These are phyloP conservation scores for Zalophus californianus DNA, from an alignment of 2,797 vertebrate species.

Conservation along the genomic window DNA sequence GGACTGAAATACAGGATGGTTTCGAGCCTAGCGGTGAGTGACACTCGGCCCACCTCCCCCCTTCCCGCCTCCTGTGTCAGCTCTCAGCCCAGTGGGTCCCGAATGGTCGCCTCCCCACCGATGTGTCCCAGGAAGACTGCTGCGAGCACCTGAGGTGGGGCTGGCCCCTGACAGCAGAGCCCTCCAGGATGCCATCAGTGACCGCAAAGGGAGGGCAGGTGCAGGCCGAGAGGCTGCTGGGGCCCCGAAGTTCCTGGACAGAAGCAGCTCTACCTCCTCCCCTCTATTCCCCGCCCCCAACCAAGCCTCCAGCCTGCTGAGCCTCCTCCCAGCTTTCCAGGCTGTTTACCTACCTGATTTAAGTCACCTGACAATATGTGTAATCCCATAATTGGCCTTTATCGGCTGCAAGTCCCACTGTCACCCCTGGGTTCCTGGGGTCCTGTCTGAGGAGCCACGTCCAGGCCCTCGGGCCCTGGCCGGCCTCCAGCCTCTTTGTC, in stretches of 20 bases:
- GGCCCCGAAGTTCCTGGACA: neutral
- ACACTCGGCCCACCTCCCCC: neutral
- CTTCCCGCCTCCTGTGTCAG: neutral
- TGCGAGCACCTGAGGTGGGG: neutral
- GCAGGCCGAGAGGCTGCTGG: neutral
- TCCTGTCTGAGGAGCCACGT: neutral
- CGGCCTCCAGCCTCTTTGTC: neutral
- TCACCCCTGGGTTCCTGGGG: neutral
- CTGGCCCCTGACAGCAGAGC: neutral
- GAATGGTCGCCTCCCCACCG: neutral
- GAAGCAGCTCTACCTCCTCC: neutral
- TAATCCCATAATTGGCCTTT: slow-evolving; percentile 49
- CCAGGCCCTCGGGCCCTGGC: neutral
- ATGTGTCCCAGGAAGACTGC: neutral
- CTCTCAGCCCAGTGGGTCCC: neutral
- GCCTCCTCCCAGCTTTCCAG: neutral
- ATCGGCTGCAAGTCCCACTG: neutral
- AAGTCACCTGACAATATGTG: neutral
- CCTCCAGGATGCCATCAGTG: accelerated
- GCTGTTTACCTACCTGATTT: slow-evolving; percentile 39
- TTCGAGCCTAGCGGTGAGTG: neutral
- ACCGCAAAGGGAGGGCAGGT: neutral
- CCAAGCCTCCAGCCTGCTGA: neutral
- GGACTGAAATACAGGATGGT: neutral
- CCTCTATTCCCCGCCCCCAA: accelerated